Evolutionary conservation across 2,113 vertebrate genomes (phyloP).

Genomic region (Seriola aureovittata): DNA sequence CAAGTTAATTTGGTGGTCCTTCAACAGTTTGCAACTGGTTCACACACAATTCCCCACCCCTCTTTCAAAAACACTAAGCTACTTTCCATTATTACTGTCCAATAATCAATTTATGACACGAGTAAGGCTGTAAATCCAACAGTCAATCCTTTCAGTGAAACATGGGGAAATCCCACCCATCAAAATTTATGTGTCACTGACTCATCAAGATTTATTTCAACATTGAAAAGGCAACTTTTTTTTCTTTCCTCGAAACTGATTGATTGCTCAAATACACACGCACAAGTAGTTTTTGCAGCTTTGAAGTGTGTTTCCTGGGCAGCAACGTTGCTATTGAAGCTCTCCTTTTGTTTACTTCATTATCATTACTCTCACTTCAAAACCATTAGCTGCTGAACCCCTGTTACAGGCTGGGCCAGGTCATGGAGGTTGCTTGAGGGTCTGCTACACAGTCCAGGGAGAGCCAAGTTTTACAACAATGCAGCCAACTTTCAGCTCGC

Average conservation of each 20-base stretch:
- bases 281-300: neutral
- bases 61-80: conserved; percentile 62
- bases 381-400: conserved; percentile 39
- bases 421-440: conserved; percentile 52
- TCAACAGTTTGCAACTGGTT: conserved; percentile 83
- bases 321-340: neutral
- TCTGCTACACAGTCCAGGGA: conserved; percentile 37
- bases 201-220: conserved; percentile 41
- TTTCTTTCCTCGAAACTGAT: neutral
- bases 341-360: conserved; percentile 16
- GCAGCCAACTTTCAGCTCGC: conserved; percentile 73
- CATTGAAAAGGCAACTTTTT: conserved; percentile 17
- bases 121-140: conserved; percentile 51
- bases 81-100: conserved; percentile 33
- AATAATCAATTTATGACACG: conserved; percentile 50
- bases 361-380: conserved; percentile 23
- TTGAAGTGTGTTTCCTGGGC: conserved; percentile 14
- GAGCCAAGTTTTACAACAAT: conserved; percentile 75
- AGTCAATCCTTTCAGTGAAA: conserved; percentile 20
- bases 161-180: conserved; percentile 54
- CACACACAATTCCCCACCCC: conserved; percentile 44
- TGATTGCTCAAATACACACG: conserved; percentile 8
- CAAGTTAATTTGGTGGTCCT: conserved; percentile 82
- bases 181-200: conserved; percentile 28
- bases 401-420: conserved; percentile 39